Conservation (phyloP, 2,113 vertebrate species). For the Zonotrichia leucophrys region DNA sequence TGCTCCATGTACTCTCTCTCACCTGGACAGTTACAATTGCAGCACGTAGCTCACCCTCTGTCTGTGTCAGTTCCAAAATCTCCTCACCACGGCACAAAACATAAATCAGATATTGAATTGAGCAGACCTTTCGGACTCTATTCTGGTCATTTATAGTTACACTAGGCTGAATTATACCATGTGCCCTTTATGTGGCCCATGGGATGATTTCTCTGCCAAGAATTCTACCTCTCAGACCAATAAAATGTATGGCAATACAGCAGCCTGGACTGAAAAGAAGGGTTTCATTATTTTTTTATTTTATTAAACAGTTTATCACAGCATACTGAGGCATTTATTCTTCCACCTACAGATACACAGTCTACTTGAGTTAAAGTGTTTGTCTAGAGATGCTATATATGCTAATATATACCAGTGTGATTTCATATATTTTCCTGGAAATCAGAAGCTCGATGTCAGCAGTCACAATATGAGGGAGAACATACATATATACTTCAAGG, state of each 20-base stretch:
- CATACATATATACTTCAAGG: neutral
- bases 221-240: constrained; percentile 35
- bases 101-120: constrained; percentile 25
- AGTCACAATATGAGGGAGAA: neutral
- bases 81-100: neutral
- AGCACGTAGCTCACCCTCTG: neutral
- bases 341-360: neutral
- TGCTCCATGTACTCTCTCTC: neutral
- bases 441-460: neutral
- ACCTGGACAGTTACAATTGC: neutral
- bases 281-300: constrained; percentile 51
- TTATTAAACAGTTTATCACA: constrained; percentile 41
- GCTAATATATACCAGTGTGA: neutral
- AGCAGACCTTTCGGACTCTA: constrained; percentile 5
- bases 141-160: constrained; percentile 39
- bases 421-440: constrained; percentile 35
- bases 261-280: neutral
- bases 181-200: constrained; percentile 7
- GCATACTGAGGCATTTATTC: neutral
- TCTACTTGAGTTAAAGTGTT: neutral
- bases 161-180: constrained; percentile 13
- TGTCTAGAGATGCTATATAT: neutral
- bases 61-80: constrained; percentile 16
- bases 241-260: neutral
- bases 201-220: constrained; percentile 21